These are phyloP conservation scores for Lepidocyrtinus sp. DNA, from an alignment of 2,888 invertebrate species.

Conservation along the genomic window DNA sequence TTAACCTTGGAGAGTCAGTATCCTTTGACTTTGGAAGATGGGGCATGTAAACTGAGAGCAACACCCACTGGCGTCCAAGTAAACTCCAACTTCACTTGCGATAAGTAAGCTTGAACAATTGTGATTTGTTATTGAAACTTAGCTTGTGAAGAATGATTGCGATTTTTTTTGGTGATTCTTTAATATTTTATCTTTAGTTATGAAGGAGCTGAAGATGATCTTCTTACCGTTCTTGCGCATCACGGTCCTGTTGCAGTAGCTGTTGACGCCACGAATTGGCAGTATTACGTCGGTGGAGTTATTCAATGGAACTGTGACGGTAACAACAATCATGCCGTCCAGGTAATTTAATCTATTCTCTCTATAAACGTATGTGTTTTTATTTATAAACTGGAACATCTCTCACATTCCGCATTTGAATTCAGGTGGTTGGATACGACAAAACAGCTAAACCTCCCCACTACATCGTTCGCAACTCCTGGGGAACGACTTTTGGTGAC, in stretches of 20 bases:
- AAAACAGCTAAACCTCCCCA: slow-evolving; percentile 80
- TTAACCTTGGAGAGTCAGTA: slow-evolving; percentile 65
- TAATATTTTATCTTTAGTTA: slow-evolving; percentile 76
- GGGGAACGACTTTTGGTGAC: slow-evolving; percentile 85
- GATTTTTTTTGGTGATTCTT: not conserved
- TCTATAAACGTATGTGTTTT: slow-evolving; percentile 16
- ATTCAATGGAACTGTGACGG: slow-evolving; percentile 85
- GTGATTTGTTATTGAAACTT: slow-evolving; percentile 20
- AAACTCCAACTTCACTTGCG: slow-evolving; percentile 78
- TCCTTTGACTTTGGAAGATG: slow-evolving; percentile 67
- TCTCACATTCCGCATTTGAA: slow-evolving; percentile 6
- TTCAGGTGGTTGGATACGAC: slow-evolving; percentile 86
- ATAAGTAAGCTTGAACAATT: slow-evolving; percentile 76
- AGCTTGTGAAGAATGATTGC: too few species aligned
- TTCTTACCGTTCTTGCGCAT: slow-evolving; percentile 77
- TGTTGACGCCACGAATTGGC: slow-evolving; percentile 88
- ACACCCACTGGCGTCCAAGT: slow-evolving; percentile 73
- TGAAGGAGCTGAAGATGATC: slow-evolving; percentile 78
- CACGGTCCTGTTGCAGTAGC: slow-evolving; percentile 87
- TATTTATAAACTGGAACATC: not conserved
- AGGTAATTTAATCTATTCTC: slow-evolving; percentile 61
- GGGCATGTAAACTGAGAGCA: slow-evolving; percentile 50
- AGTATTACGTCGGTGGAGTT: slow-evolving; percentile 87
- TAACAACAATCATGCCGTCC: slow-evolving; percentile 85
- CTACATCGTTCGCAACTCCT: slow-evolving; percentile 89